Percentiles rank a stretch among this genome's conserved stretches.
Conservation (phyloP, 1,140 invertebrate species). For the Daktulosphaira vitifoliae region DNA sequence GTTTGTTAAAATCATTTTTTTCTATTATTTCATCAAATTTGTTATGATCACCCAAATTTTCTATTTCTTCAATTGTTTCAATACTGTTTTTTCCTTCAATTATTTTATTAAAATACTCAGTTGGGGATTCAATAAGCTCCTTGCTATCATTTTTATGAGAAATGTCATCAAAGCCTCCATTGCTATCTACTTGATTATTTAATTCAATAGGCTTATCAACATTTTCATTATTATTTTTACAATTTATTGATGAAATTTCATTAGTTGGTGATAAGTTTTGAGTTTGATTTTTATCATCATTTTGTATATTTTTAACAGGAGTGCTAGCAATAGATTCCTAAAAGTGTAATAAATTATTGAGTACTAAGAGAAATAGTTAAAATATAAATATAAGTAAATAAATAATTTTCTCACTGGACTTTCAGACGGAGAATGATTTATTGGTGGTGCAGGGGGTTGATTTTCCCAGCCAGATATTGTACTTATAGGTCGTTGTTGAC, state of each 20-base stretch:
- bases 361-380: not conserved
- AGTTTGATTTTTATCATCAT: not conserved
- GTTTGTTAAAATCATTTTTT: no score
- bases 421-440: constrained; percentile 32
- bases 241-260: not conserved
- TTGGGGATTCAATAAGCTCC: not conserved
- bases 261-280: not conserved
- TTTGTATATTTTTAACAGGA: not conserved
- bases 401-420: not conserved
- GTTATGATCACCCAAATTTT: constrained; percentile 33
- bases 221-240: not conserved
- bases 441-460: constrained; percentile 41
- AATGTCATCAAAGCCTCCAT: no score
- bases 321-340: constrained; percentile 16
- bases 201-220: no score
- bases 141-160: no score
- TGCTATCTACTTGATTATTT: no score
- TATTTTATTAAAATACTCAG: no score
- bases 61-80: constrained; percentile 36
- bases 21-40: no score
- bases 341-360: not conserved
- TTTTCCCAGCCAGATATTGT: constrained; percentile 93
- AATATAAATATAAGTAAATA: not conserved
- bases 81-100: no score
- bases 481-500: constrained; percentile 85